Conservation (phyloP, 2,113 vertebrate species). For the Thalassoma bifasciatum region DNA sequence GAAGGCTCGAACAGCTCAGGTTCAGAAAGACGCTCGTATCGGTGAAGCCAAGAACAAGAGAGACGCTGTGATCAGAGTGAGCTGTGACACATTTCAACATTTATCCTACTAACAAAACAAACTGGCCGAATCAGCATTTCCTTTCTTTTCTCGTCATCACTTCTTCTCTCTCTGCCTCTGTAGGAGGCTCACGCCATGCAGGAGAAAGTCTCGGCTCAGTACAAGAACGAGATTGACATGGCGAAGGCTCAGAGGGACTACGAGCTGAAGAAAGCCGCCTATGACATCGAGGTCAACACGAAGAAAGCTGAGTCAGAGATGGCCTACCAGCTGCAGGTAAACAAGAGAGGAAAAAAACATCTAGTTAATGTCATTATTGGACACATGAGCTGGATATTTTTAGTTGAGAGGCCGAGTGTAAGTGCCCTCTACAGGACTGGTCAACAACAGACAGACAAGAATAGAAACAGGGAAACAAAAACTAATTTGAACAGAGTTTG, state of each 20-base stretch:
- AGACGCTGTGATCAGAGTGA: slow-evolving; percentile 91
- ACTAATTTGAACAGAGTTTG: too few species aligned
- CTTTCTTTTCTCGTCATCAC: neutral
- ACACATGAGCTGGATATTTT: too few species aligned
- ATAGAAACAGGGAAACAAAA: too few species aligned
- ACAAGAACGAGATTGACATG: slow-evolving; percentile 91
- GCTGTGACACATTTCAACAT: neutral
- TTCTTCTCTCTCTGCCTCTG: neutral
- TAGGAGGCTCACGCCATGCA: slow-evolving; percentile 92
- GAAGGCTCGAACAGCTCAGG: slow-evolving; percentile 91
- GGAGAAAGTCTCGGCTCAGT: slow-evolving; percentile 90
- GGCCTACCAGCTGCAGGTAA: slow-evolving; percentile 93
- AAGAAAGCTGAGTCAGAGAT: slow-evolving; percentile 92
- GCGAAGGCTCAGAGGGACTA: slow-evolving; percentile 92
- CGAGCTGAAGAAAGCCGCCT: slow-evolving; percentile 90
- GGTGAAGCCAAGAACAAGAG: slow-evolving; percentile 92
- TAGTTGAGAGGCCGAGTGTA: neutral
- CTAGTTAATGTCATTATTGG: neutral
- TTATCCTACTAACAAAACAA: too few species aligned
- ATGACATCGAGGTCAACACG: slow-evolving; percentile 90
- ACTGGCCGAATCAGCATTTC: neutral
- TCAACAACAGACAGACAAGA: neutral
- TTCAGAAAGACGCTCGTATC: slow-evolving; percentile 92
- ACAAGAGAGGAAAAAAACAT: neutral
- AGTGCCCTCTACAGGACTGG: neutral